Conservation (phyloP, 2,113 vertebrate genomes). For the Clarias batrachus region DNA sequence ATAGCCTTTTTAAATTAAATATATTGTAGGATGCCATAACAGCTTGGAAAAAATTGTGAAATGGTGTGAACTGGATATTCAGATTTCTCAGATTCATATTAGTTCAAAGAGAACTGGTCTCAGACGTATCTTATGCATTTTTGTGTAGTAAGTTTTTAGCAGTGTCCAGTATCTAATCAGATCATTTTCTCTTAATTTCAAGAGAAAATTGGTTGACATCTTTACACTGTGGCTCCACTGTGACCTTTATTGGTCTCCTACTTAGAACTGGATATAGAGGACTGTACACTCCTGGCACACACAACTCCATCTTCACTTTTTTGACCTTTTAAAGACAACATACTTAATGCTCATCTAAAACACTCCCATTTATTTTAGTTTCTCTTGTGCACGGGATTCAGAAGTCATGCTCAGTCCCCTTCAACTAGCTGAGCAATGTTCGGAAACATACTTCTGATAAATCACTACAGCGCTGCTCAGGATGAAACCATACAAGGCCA, state of each 20-base stretch:
- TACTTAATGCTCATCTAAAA: background rate
- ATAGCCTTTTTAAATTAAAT: background rate
- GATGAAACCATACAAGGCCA: conserved; percentile 45
- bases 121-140: background rate
- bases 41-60: background rate
- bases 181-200: background rate
- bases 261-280: conserved; percentile 18
- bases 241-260: conserved; percentile 45
- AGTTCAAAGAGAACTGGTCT: background rate
- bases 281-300: conserved; percentile 26
- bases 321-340: conserved; percentile 34
- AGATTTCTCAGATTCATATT: background rate
- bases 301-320: conserved; percentile 20
- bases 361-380: background rate
- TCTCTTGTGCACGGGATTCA: conserved; percentile 11
- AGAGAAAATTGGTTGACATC: background rate
- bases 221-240: conserved; percentile 29
- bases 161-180: background rate
- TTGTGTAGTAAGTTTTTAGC: background rate
- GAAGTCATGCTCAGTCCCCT: background rate
- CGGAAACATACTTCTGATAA: conserved; percentile 29
- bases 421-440: conserved; percentile 22
- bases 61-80: background rate
- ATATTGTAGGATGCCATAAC: background rate
- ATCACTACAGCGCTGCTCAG: conserved; percentile 26